Evolutionary conservation across 2,797 vertebrate genomes (phyloP), one percentile per base, ranked within the genome.

Genomic region (Cheirogaleus major): DNA sequence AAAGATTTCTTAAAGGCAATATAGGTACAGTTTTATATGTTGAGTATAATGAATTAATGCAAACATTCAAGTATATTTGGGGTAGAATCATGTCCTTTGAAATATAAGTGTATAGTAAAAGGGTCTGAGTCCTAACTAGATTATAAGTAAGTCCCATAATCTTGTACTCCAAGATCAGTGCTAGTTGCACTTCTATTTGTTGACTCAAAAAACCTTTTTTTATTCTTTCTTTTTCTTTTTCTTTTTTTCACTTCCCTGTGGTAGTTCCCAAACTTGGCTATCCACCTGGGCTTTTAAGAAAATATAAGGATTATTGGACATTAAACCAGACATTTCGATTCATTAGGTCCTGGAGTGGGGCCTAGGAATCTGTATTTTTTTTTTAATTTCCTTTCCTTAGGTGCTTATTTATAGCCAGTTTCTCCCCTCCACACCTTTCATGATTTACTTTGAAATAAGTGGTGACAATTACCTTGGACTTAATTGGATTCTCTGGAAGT

Each of bases 371-470:
- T 87, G 27, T 76, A 48, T 91, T 85, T 65, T 82, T 82, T 38
- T 18, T 67, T 50, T 52, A 67, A 63, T n/a, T 41, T 75, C 30
- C 23, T 79, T 94, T 84, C 35, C 27, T 35, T 81, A 27, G 7
- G 13, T 92, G 23, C 13, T 87, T 80, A 25, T 50, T 1, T 92
- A 73, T 20, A 69, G 65, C 32, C 50, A n/a, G 10, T 41, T 59
- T 25, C 25, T 6, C 18, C 52, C n/a, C 10, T 2, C 9, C 12
- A 11, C 14, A 0, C 17, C 13, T 30, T 70, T 76, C 18, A 25
- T 80, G 38, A 45, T 78, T 78, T 88, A 88, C 52, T 91, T 89
- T 89, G 76, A 80, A 89, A 89, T 95, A 69, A 84, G 35, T 83
- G 22, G 43, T 83, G 45, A n/a, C 25, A 75, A 3, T 93, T 93